phyloP scores from a whole-genome alignment of 2,113 vertebrate genomes.

The Bungarus multicinctus region DNA sequence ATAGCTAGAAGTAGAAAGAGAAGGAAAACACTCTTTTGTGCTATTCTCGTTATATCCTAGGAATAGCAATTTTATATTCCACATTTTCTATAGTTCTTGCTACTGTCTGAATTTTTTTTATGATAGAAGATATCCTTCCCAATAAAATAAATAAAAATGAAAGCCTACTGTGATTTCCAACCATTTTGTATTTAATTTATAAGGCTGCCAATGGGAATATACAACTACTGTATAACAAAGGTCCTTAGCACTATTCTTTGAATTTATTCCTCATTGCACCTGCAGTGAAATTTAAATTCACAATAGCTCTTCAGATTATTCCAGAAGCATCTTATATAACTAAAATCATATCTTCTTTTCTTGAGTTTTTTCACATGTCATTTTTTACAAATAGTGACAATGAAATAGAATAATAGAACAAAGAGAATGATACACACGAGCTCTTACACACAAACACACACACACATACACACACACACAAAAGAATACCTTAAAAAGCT shows the following conservation, averaged over 20 bases:
- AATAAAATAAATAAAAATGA: not conserved
- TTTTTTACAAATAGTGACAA: slow-evolving; percentile 32
- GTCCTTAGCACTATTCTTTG: slow-evolving; percentile 44
- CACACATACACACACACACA: not conserved
- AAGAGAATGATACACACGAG: not conserved
- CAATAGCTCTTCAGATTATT: slow-evolving; percentile 50
- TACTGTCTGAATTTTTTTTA: not conserved
- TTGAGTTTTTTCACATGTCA: slow-evolving; percentile 13
- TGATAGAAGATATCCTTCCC: not conserved
- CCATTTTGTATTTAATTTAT: slow-evolving; percentile 17
- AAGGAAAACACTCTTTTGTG: not conserved
- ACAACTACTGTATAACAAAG: slow-evolving; percentile 24
- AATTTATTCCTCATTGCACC: slow-evolving; percentile 59
- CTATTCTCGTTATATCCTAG: not conserved
- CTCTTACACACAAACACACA: not conserved
- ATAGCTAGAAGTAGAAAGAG: not conserved
- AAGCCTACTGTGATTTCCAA: slow-evolving; percentile 27
- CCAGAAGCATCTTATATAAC: slow-evolving; percentile 46
- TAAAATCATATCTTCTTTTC: slow-evolving; percentile 50
- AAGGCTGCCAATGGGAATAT: slow-evolving; percentile 30
- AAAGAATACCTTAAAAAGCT: not conserved
- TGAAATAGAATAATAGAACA: slow-evolving; percentile 47
- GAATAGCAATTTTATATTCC: slow-evolving; percentile 3
- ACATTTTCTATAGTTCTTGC: not conserved
- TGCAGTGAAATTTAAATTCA: slow-evolving; percentile 53